phyloP scores from a whole-genome alignment of 92 coral and sea anemone species.

The Palythoa heliodiscus region DNA sequence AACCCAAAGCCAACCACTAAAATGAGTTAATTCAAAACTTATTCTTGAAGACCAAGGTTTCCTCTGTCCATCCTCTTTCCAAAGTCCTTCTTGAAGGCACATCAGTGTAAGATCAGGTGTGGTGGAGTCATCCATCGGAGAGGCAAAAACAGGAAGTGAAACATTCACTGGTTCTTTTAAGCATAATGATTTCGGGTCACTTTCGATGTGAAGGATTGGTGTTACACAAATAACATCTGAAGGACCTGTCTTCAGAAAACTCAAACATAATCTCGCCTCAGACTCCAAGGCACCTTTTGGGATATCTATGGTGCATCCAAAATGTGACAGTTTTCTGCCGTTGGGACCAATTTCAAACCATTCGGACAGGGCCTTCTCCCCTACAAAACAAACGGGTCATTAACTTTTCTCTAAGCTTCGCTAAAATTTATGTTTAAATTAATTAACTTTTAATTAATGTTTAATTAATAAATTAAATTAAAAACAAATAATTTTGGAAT shows the following conservation, averaged over 20 bases:
- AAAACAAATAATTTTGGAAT: too few species aligned
- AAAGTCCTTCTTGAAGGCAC: not conserved
- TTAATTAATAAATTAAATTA: too few species aligned
- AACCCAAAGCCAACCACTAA: not conserved
- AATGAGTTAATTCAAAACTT: not conserved
- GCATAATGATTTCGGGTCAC: not conserved
- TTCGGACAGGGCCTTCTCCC: not conserved
- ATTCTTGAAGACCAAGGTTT: not conserved
- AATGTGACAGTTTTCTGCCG: not conserved
- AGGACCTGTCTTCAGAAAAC: not conserved
- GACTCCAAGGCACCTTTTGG: slow-evolving; percentile 14
- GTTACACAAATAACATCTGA: not conserved
- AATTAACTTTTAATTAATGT: too few species aligned
- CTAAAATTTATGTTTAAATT: too few species aligned
- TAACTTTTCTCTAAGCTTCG: too few species aligned
- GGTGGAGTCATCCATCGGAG: not conserved
- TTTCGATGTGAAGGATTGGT: not conserved
- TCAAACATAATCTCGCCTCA: not conserved
- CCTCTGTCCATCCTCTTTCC: not conserved
- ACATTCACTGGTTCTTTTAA: not conserved
- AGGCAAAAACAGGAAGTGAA: not conserved
- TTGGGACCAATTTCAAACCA: not conserved
- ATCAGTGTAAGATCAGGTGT: too few species aligned
- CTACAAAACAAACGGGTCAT: not conserved
- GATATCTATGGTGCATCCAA: not conserved